These are phyloP conservation scores for Andrena camellia DNA, from an alignment of 2,888 invertebrate genomes.

Conservation along the genomic window DNA sequence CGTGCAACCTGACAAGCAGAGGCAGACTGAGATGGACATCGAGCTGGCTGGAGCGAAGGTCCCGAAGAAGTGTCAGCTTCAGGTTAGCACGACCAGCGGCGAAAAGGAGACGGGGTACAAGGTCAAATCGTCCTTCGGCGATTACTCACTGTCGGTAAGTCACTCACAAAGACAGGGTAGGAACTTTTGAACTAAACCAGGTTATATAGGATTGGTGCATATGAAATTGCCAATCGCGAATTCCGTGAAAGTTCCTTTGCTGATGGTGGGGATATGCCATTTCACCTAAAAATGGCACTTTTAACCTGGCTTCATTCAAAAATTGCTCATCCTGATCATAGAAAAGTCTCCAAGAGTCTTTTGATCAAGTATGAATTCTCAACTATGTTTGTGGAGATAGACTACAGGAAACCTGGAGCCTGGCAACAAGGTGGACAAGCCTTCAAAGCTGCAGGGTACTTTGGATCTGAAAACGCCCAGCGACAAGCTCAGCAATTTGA, in stretches of 20 bases:
- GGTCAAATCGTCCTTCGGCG: conserved; percentile 73
- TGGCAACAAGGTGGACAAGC: conserved; percentile 82
- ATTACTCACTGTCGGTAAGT: conserved; percentile 74
- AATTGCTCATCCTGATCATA: too few relatives aligned
- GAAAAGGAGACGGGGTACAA: conserved; percentile 61
- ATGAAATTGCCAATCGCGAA: too few relatives aligned
- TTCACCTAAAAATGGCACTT: too few relatives aligned
- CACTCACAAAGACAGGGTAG: not conserved
- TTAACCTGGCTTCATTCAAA: too few relatives aligned
- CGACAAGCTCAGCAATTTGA: conserved; percentile 87
- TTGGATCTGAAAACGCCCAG: conserved; percentile 87
- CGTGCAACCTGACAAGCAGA: conserved; percentile 65
- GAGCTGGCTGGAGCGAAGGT: conserved; percentile 68
- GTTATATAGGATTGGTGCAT: too few relatives aligned
- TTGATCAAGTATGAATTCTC: not conserved
- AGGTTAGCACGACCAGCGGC: conserved; percentile 25
- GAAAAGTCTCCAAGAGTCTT: not conserved
- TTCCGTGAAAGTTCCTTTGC: too few relatives aligned
- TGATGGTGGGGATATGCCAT: too few relatives aligned
- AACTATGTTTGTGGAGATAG: conserved; percentile 60
- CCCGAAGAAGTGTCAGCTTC: conserved; percentile 68
- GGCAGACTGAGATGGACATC: conserved; percentile 72
- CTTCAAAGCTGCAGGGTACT: conserved; percentile 85
- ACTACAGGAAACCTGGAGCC: conserved; percentile 61
- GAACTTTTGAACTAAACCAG: too few relatives aligned